Percentiles rank a stretch among this genome's conserved stretches.
Evolutionary conservation across 2,797 vertebrate genomes (phyloP).

Genomic region (Ctenopoma multispine): DNA sequence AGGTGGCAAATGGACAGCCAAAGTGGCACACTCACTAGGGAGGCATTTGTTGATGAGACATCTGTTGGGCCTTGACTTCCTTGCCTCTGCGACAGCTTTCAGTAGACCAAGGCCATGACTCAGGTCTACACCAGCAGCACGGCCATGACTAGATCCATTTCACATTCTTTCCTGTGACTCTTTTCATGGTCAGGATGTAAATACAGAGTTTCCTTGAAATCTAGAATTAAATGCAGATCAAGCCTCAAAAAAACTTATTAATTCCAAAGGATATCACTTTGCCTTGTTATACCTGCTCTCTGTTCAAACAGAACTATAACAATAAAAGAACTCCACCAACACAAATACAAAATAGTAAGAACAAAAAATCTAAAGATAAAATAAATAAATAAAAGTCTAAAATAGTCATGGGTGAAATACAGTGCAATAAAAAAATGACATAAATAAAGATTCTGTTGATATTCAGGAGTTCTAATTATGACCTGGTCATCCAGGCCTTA

Average conservation of each 20-base stretch:
- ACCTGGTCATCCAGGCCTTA: conserved; percentile 3
- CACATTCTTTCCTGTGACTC: conserved; percentile 48
- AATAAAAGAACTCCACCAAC: too few relatives aligned
- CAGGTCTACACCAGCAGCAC: conserved; percentile 71
- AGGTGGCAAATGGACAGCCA: conserved; percentile 47
- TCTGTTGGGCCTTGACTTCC: conserved; percentile 57
- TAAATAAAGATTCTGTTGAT: too few relatives aligned
- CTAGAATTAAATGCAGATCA: conserved; percentile 8
- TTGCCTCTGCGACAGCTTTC: conserved; percentile 52
- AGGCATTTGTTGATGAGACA: conserved; percentile 64
- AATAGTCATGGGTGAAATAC: too few relatives aligned
- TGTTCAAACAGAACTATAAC: too few relatives aligned
- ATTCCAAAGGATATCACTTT: too few relatives aligned
- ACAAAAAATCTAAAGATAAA: too few relatives aligned
- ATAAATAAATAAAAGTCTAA: too few relatives aligned
- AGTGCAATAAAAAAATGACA: too few relatives aligned
- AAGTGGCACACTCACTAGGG: conserved; percentile 50
- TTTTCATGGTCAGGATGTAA: conserved; percentile 19
- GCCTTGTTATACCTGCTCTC: too few relatives aligned
- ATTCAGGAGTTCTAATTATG: neutral
- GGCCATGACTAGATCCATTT: conserved; percentile 54
- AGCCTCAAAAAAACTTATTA: neutral
- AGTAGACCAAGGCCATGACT: conserved; percentile 67
- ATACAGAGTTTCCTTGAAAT: conserved; percentile 34
- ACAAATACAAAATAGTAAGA: too few relatives aligned